These are phyloP conservation scores for Polia nebulosa DNA, from an alignment of 2,888 invertebrate species.

Conservation along the genomic window DNA sequence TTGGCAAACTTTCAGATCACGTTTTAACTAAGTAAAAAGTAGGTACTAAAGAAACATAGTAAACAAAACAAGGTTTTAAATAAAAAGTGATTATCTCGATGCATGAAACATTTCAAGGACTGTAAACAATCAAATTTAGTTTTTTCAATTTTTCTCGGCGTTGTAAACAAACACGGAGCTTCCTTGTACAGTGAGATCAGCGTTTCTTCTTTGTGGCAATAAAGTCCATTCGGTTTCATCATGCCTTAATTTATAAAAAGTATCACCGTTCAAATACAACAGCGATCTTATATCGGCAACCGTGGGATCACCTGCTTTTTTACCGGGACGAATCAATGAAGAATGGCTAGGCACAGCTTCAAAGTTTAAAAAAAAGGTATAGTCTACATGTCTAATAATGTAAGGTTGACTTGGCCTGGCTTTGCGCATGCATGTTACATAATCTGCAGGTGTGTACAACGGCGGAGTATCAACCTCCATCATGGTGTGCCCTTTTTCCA, in stretches of 20 bases:
- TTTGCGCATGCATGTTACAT: constrained; percentile 30
- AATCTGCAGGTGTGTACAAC: constrained; percentile 27
- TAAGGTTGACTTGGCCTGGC: constrained; percentile 48
- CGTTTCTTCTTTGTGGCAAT: constrained; percentile 43
- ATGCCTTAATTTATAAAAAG: constrained; percentile 38
- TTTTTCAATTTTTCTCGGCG: constrained; percentile 4
- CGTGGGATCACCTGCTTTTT: constrained; percentile 51
- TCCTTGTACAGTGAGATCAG: constrained; percentile 1
- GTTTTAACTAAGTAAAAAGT: no score
- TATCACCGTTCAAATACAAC: constrained; percentile 43
- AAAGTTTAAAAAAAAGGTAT: constrained; percentile 50
- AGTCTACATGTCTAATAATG: constrained; percentile 32
- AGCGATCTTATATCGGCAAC: constrained; percentile 48
- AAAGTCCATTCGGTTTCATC: constrained; percentile 33
- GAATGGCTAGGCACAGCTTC: constrained; percentile 42
- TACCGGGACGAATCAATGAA: constrained; percentile 49
- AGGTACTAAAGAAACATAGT: no score
- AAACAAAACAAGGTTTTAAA: not conserved
- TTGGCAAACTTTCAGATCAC: no score
- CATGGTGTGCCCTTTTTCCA: constrained; percentile 17
- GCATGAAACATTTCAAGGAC: constrained; percentile 1
- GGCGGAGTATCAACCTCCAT: no score
- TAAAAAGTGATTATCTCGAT: constrained; percentile 3
- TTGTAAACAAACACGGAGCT: constrained; percentile 3
- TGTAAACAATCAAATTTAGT: constrained; percentile 5